phyloP scores from a whole-genome alignment of 2,113 vertebrate genomes.

The Talpa occidentalis region DNA sequence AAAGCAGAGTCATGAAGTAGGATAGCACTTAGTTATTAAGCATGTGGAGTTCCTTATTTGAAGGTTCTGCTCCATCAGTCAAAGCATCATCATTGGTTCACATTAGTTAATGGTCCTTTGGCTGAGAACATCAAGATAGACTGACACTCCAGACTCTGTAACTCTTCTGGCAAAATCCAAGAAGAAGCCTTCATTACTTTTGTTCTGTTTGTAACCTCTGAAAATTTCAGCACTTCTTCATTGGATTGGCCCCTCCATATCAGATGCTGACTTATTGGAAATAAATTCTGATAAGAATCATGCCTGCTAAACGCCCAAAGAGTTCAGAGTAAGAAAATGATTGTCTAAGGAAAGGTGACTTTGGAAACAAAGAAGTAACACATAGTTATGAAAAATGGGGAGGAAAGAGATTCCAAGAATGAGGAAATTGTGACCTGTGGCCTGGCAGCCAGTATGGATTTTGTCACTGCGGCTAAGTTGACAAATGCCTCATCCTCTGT shows the following conservation, averaged over 20 bases:
- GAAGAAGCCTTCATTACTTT: slow-evolving; percentile 24
- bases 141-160: not conserved
- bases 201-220: not conserved
- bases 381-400: not conserved
- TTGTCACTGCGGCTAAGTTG: not conserved
- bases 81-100: not conserved
- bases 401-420: not conserved
- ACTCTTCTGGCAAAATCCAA: slow-evolving; percentile 6
- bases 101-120: slow-evolving; percentile 29
- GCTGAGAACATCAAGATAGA: slow-evolving; percentile 45
- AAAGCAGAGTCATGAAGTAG: not conserved
- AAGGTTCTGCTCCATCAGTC: not conserved
- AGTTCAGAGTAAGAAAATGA: slow-evolving; percentile 21
- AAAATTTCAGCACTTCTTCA: slow-evolving; percentile 22
- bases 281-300: slow-evolving; percentile 40
- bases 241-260: not conserved
- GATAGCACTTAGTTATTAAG: not conserved
- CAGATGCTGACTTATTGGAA: slow-evolving; percentile 16
- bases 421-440: not conserved
- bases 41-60: not conserved
- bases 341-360: slow-evolving; percentile 24
- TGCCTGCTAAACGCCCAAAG: not conserved
- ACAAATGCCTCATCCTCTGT: not conserved
- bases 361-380: not conserved
- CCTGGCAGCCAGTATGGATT: not conserved